Percentiles rank a stretch among this genome's conserved stretches.
Evolutionary conservation across 2,888 invertebrate genomes (phyloP).

Genomic region (Polymixis lichenea): DNA sequence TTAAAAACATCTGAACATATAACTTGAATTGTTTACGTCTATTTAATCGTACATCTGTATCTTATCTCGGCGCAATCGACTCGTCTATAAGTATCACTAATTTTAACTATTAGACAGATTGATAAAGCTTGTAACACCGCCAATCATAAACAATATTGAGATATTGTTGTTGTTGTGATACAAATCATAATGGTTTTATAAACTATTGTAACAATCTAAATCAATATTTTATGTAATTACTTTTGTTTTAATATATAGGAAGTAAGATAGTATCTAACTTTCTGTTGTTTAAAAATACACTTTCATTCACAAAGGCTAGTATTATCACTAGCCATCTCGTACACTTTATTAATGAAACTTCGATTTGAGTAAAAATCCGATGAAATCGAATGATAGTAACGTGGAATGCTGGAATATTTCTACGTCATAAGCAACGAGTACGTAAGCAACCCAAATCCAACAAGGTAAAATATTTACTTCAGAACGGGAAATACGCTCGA

Average conservation of each 20-base stretch:
- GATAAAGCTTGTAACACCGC: conserved; percentile 22
- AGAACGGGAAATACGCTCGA: conserved; percentile 1
- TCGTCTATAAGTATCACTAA: conserved; percentile 34
- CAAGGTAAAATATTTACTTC: conserved; percentile 29
- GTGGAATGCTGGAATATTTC: conserved; percentile 11
- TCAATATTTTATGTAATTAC: conserved; percentile 44
- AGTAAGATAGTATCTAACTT: conserved; percentile 16
- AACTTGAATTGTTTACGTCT: conserved; percentile 61
- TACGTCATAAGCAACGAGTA: conserved; percentile 6
- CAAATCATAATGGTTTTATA: conserved; percentile 29
- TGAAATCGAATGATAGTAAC: neutral
- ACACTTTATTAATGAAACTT: conserved; percentile 44
- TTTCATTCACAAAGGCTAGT: conserved; percentile 40
- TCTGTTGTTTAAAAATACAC: conserved; percentile 15
- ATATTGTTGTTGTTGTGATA: conserved; percentile 26
- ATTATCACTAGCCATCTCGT: conserved; percentile 2
- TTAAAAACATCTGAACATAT: conserved; percentile 64
- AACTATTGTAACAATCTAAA: conserved; percentile 25
- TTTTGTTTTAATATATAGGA: conserved; percentile 27
- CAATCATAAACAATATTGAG: conserved; percentile 27
- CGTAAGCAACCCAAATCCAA: conserved; percentile 1
- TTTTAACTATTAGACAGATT: conserved; percentile 48
- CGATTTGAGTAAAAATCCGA: neutral
- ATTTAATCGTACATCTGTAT: conserved; percentile 57
- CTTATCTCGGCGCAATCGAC: conserved; percentile 59